Percentiles rank a stretch among this genome's conserved stretches.
phyloP scores from a whole-genome alignment of 2,888 invertebrate species.

The Bellardia bayeri region DNA sequence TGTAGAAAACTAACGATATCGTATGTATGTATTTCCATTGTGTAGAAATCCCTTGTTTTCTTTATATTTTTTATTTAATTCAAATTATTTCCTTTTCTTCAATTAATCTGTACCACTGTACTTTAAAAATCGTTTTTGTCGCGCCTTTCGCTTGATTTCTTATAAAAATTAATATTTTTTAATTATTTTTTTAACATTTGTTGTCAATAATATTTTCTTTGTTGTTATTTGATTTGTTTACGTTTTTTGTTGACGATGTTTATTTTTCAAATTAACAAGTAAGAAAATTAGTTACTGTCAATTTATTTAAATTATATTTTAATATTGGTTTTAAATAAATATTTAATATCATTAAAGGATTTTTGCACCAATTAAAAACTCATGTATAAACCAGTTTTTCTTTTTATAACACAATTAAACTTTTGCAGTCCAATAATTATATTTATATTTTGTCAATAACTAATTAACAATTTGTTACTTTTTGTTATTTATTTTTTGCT shows the following conservation, averaged over 20 bases:
- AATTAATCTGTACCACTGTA: too few species aligned
- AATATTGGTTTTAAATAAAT: conserved; percentile 18
- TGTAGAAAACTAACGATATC: too few species aligned
- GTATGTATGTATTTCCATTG: too few species aligned
- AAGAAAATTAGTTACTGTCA: conserved; percentile 22
- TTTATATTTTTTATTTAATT: too few species aligned
- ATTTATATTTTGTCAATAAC: too few species aligned
- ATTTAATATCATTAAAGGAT: conserved; percentile 24
- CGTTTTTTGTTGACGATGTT: neutral
- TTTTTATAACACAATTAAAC: too few species aligned
- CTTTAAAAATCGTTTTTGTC: too few species aligned
- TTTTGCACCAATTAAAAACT: neutral
- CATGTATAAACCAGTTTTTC: too few species aligned
- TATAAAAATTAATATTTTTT: conserved; percentile 21
- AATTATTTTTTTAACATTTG: conserved; percentile 3
- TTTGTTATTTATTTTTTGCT: neutral
- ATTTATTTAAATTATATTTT: conserved; percentile 31
- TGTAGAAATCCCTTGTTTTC: too few species aligned
- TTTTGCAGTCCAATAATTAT: too few species aligned
- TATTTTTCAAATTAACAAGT: neutral
- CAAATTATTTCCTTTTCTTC: too few species aligned
- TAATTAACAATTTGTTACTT: too few species aligned
- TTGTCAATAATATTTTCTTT: neutral
- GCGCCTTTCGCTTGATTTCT: neutral
- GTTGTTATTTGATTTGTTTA: conserved; percentile 9